phyloP scores from a whole-genome alignment of 2,113 vertebrate species.

The Pardalotus punctatus region DNA sequence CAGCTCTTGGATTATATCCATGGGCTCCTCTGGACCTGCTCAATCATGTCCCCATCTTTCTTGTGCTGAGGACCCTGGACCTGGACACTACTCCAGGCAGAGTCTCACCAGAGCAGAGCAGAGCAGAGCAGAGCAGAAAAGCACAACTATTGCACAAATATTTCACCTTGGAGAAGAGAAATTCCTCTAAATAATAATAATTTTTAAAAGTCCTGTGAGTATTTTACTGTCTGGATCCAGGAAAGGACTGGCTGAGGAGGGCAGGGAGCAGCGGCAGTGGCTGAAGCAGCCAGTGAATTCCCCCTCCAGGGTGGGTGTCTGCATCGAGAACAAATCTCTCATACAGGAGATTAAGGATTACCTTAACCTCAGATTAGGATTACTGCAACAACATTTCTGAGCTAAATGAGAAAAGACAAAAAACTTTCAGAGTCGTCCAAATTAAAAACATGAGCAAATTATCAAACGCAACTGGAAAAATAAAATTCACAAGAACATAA shows the following conservation, averaged over 20 bases:
- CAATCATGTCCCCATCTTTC: not conserved
- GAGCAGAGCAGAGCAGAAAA: not conserved
- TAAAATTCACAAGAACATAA: not conserved
- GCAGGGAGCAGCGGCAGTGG: not conserved
- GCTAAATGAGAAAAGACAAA: not conserved
- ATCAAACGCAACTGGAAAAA: not conserved
- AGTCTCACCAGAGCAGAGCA: not conserved
- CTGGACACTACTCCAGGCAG: not conserved
- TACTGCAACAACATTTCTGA: not conserved
- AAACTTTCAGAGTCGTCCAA: accelerated
- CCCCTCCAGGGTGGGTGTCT: not conserved
- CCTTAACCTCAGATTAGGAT: too few species aligned
- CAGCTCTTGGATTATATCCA: not conserved
- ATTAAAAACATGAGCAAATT: not conserved
- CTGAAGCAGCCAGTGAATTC: not conserved
- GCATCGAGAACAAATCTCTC: not conserved
- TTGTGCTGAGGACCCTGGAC: not conserved
- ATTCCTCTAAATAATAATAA: not conserved
- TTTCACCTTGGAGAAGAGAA: not conserved
- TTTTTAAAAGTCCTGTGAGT: not conserved
- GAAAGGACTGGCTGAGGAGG: not conserved
- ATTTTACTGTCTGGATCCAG: not conserved
- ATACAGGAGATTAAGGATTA: not conserved
- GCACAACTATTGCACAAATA: not conserved
- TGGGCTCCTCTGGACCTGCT: not conserved